Conservation (phyloP, 2,888 invertebrate species). For the Drosophila testacea region DNA sequence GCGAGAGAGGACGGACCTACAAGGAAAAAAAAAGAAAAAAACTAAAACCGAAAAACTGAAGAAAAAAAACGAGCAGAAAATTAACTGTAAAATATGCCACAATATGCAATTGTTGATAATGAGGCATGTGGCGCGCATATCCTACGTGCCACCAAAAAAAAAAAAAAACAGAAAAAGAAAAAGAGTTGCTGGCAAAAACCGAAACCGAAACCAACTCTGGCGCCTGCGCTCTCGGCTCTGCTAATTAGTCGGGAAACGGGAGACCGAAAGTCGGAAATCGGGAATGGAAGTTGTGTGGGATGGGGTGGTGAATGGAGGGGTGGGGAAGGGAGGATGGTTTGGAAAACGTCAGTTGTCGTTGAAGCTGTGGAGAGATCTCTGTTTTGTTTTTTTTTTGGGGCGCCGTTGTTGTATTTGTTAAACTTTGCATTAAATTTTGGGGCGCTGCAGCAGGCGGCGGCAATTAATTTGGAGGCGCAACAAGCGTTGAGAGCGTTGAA, state of each 20-base stretch:
- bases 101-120: constrained; percentile 78
- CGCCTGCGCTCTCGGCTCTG: constrained; percentile 66
- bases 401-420: constrained; percentile 67
- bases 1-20: background rate
- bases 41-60: background rate
- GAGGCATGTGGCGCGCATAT: constrained; percentile 79
- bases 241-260: constrained; percentile 67
- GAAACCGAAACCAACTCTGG: constrained; percentile 52
- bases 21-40: constrained; percentile 3
- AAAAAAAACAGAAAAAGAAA: background rate
- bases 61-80: constrained; percentile 47
- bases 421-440: constrained; percentile 77
- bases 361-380: constrained; percentile 1
- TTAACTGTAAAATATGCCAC: constrained; percentile 79
- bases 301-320: background rate
- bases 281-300: background rate
- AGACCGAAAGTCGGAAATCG: constrained; percentile 4
- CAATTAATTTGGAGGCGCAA: constrained; percentile 79
- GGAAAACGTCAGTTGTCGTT: too few relatives aligned
- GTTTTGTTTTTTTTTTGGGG: constrained; percentile 13
- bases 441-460: constrained; percentile 75
- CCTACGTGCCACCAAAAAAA: constrained; percentile 49
- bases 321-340: too few relatives aligned
- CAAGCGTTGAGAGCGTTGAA: constrained; percentile 76
- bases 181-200: constrained; percentile 2